A percentile compares a stretch with the other conserved stretches of the same genome.
Evolutionary conservation across 64 coral and sea anemone species (phyloP).

Genomic region (Porites australiensis): DNA sequence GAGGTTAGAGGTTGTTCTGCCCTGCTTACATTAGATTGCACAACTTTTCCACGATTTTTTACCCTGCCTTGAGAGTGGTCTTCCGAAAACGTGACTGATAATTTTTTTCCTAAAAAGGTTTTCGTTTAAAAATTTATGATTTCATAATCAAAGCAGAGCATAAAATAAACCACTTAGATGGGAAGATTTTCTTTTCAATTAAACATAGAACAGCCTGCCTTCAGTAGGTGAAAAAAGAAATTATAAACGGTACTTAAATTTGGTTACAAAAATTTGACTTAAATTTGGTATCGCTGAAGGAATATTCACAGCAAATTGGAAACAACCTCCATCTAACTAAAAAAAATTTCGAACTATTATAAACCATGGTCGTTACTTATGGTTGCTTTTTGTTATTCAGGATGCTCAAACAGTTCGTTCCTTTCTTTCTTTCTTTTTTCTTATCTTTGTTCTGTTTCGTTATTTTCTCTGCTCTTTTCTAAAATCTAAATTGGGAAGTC

Average conservation of each 20-base stretch:
- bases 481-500: constrained; percentile 43
- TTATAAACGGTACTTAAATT: background rate
- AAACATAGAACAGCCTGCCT: constrained; percentile 24
- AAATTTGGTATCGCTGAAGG: too few relatives aligned
- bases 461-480: background rate
- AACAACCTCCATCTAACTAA: too few relatives aligned
- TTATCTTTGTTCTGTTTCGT: too few relatives aligned
- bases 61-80: background rate
- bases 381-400: background rate
- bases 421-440: background rate
- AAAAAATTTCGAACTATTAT: too few relatives aligned
- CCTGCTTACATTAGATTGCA: constrained; percentile 3
- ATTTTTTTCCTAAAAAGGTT: background rate
- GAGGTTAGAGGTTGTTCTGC: background rate
- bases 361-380: too few relatives aligned
- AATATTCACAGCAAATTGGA: too few relatives aligned
- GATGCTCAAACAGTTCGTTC: background rate
- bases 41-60: background rate
- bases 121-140: constrained; percentile 46
- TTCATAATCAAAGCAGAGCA: background rate
- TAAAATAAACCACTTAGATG: constrained; percentile 28
- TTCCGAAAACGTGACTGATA: constrained; percentile 44
- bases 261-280: too few relatives aligned
- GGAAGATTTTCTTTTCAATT: constrained; percentile 20
- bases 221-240: background rate